Base-by-base conservation (phyloP, 2,888 invertebrate genomes). In the Calliopum simillimum region DNA sequence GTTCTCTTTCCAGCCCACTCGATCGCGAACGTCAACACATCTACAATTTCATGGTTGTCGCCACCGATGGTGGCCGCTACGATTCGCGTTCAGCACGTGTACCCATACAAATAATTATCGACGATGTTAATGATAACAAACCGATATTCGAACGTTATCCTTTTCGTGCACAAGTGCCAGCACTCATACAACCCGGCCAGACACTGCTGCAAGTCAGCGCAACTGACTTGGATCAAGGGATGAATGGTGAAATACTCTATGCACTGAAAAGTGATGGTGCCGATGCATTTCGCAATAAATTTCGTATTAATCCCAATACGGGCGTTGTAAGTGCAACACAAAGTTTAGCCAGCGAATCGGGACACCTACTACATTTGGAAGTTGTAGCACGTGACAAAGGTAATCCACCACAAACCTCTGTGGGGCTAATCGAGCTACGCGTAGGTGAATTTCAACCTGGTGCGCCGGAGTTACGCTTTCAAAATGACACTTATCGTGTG, bases 111-210 rank as follows among this genome's bases (percentile, higher is more conserved):
- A 92, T 98, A 56, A 91, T 90, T 21, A 90, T 98, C 55, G 90
- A 90, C 59, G 98, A 98, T 81, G 92, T 96, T 11, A 98, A 98
- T 83, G 98, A 98, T 85, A 97, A 98, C 82, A 91, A 93, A 76
- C 98, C 98, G 0, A 88, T 93, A 58, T 98, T 98, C 84, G 90
- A 91, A 21, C 90, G 92, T 80, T 95, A 96, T 84, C 97, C 97
- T 0, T 96, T 96, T 84, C 91, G 89, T 73, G 93, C 92, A 69
- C 92, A 92, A 80, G 92, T 98, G 2, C 90, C 93, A 1, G 90
- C 93, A 12, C 90, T 93, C 70, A 90, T 92, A 6, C 92, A 93
- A 75, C 94, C 95, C 0, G 96, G 96, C 1, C 93, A 95, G 80
- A 93, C 92, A 69, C 89, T 98, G 59, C 86, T 96, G 1, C 90